Percentiles rank a stretch among this genome's conserved stretches.
Conservation (phyloP, 92 coral and sea anemone species). For the Muricea muricata region DNA sequence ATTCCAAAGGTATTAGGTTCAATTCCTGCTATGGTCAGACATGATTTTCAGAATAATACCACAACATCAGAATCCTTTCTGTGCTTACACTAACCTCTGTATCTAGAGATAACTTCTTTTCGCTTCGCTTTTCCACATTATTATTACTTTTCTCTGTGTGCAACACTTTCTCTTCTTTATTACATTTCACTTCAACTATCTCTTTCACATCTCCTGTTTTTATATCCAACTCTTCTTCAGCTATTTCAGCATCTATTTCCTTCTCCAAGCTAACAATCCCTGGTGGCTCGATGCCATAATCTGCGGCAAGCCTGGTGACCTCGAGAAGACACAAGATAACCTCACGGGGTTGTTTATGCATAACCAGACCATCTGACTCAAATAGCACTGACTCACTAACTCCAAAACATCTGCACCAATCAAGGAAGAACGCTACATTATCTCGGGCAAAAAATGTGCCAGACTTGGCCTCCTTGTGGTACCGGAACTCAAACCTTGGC, state of each 20-base stretch:
- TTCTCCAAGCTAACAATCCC: conserved; percentile 85
- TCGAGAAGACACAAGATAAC: conserved; percentile 88
- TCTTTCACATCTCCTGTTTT: conserved; percentile 42
- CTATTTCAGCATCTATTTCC: conserved; percentile 96
- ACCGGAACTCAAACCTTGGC: conserved; percentile 73
- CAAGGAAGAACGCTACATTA: conserved; percentile 87
- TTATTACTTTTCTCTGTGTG: conserved; percentile 53
- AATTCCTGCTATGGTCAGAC: no score
- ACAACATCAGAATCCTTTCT: no score
- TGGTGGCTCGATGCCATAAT: conserved; percentile 94
- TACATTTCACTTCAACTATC: conserved; percentile 35
- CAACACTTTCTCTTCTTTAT: conserved; percentile 67
- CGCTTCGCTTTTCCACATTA: neutral
- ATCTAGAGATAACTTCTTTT: conserved; percentile 73
- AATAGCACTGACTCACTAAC: conserved; percentile 91
- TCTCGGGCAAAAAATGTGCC: conserved; percentile 97
- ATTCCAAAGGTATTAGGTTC: no score
- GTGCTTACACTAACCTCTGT: conserved; percentile 78
- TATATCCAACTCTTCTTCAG: conserved; percentile 65
- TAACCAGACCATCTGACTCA: conserved; percentile 95
- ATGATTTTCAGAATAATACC: no score
- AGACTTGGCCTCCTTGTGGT: conserved; percentile 89
- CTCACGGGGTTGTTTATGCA: conserved; percentile 93
- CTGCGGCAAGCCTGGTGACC: conserved; percentile 88
- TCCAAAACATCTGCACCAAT: conserved; percentile 93